Percentiles rank a stretch among this genome's conserved stretches.
Evolutionary conservation across 2,113 vertebrate genomes (phyloP).

Genomic region (Grammomys surdaster): DNA sequence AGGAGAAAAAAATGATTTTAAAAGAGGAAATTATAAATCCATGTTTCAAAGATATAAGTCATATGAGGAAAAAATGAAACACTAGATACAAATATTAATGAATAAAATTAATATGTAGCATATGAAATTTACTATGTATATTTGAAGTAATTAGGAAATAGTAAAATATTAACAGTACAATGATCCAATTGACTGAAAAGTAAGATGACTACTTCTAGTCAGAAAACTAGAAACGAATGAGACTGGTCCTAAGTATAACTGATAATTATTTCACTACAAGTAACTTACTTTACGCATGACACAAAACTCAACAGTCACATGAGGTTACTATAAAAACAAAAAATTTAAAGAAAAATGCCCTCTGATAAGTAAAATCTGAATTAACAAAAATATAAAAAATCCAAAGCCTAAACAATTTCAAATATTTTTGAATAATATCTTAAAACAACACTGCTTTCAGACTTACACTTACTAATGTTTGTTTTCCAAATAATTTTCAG

Average conservation of each 20-base stretch:
- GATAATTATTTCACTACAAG: slow-evolving; percentile 58
- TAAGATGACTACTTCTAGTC: slow-evolving; percentile 75
- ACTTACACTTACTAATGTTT: slow-evolving; percentile 58
- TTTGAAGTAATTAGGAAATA: slow-evolving; percentile 53
- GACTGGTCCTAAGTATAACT: slow-evolving; percentile 58
- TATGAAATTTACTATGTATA: slow-evolving; percentile 47
- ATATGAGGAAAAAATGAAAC: slow-evolving; percentile 61
- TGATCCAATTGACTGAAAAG: slow-evolving; percentile 79
- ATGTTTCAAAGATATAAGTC: slow-evolving; percentile 52
- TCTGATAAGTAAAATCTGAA: slow-evolving; percentile 63
- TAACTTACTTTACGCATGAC: slow-evolving; percentile 69
- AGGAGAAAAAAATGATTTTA: slow-evolving; percentile 59
- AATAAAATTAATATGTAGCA: slow-evolving; percentile 44
- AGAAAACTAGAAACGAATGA: slow-evolving; percentile 61
- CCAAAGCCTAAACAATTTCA: slow-evolving; percentile 64
- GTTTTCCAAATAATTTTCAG: slow-evolving; percentile 67
- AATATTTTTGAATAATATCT: slow-evolving; percentile 62
- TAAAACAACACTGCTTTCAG: slow-evolving; percentile 64
- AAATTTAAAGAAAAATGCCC: slow-evolving; percentile 60
- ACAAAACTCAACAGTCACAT: slow-evolving; percentile 76
- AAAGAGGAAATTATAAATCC: slow-evolving; percentile 59
- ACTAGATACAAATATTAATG: slow-evolving; percentile 48
- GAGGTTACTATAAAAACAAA: slow-evolving; percentile 63
- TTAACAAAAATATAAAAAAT: slow-evolving; percentile 69
- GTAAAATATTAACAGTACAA: slow-evolving; percentile 58